These are phyloP conservation scores for Philereme vetulata DNA, from an alignment of 2,888 invertebrate species.

Conservation along the genomic window DNA sequence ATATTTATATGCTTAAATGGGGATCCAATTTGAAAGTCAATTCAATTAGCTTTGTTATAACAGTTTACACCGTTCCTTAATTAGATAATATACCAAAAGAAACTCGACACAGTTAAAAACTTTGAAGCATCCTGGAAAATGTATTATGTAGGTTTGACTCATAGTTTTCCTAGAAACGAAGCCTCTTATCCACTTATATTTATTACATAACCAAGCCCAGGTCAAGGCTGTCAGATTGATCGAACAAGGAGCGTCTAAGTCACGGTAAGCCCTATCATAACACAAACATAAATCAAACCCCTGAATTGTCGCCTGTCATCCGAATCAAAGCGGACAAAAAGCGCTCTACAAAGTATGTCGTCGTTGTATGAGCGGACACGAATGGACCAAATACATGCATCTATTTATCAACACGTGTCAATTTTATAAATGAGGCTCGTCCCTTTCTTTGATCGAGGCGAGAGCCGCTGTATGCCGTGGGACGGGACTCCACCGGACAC, in stretches of 20 bases:
- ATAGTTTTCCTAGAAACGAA: constrained; percentile 5
- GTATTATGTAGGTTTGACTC: neutral
- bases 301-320: constrained; percentile 41
- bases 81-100: neutral
- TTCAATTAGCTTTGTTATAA: constrained; percentile 2
- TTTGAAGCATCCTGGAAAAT: neutral
- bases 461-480: constrained; percentile 56
- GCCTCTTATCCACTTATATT: constrained; percentile 1
- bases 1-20: constrained; percentile 22
- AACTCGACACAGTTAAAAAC: neutral
- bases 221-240: constrained; percentile 12
- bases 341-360: constrained; percentile 36
- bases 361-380: constrained; percentile 36
- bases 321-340: constrained; percentile 37
- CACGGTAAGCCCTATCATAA: constrained; percentile 3
- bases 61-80: neutral
- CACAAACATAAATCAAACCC: constrained; percentile 35
- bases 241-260: constrained; percentile 16
- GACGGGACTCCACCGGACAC: constrained; percentile 38
- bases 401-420: constrained; percentile 67
- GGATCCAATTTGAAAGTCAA: constrained; percentile 9
- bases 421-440: constrained; percentile 66
- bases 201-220: constrained; percentile 13
- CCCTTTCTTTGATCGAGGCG: constrained; percentile 58
- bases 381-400: constrained; percentile 54